These are phyloP conservation scores for Pseudomugil tenellus DNA, from an alignment of 2,797 vertebrate genomes.

Conservation along the genomic window DNA sequence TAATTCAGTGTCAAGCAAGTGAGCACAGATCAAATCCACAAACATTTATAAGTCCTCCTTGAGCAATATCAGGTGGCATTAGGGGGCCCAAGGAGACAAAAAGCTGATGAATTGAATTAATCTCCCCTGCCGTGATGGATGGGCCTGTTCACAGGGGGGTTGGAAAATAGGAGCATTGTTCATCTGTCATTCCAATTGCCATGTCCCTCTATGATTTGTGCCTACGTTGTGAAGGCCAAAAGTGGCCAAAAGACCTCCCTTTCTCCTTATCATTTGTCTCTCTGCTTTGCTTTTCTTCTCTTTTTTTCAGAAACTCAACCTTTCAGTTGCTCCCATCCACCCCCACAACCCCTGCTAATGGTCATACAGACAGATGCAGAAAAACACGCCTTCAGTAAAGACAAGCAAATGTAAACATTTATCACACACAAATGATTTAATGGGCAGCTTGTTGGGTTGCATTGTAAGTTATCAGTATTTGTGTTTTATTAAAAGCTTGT, in stretches of 20 bases:
- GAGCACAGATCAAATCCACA: conserved; percentile 75
- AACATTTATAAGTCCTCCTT: conserved; percentile 80
- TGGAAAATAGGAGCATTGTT: conserved; percentile 83
- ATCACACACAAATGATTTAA: conserved; percentile 24
- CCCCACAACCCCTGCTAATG: conserved; percentile 51
- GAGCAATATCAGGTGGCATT: conserved; percentile 84
- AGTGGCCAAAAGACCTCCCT: conserved; percentile 80
- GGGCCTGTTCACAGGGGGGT: conserved; percentile 80
- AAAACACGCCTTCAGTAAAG: conserved; percentile 43
- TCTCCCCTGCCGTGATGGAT: conserved; percentile 82
- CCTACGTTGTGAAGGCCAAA: conserved; percentile 81
- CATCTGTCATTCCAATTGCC: conserved; percentile 85
- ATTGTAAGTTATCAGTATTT: conserved; percentile 4
- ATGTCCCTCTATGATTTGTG: conserved; percentile 83
- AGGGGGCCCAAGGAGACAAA: conserved; percentile 83
- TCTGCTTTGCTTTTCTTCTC: conserved; percentile 6
- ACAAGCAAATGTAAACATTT: conserved; percentile 35
- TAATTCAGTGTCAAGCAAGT: conserved; percentile 77
- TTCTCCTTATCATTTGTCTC: conserved; percentile 49
- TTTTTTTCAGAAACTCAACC: conserved; percentile 45
- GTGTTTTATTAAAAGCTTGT: background rate
- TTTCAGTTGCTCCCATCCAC: conserved; percentile 47
- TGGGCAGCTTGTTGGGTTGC: conserved; percentile 4
- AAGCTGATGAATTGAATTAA: conserved; percentile 86
- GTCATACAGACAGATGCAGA: conserved; percentile 52